Evolutionary conservation across 2,797 vertebrate species (phyloP).

Genomic region (Liasis olivaceus): DNA sequence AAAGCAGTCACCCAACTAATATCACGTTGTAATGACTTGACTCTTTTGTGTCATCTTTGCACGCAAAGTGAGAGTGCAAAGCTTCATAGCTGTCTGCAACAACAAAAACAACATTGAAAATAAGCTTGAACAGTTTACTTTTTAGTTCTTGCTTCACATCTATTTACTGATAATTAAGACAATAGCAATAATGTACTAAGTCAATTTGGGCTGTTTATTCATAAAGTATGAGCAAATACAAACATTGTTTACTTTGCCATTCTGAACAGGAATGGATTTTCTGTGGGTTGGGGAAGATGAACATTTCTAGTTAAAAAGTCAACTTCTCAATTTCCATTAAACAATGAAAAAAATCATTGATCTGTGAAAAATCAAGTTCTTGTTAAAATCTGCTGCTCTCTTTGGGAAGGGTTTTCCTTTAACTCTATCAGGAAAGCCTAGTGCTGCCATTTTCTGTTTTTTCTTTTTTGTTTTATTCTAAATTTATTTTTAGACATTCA

Average conservation of each 20-base stretch:
- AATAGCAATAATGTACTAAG: constrained; percentile 52
- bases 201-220: constrained; percentile 57
- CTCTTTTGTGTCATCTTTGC: neutral
- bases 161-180: constrained; percentile 62
- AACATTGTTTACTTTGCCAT: constrained; percentile 56
- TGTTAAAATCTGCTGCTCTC: constrained; percentile 39
- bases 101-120: constrained; percentile 25
- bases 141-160: constrained; percentile 52
- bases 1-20: neutral
- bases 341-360: constrained; percentile 55
- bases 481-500: constrained; percentile 60
- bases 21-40: neutral
- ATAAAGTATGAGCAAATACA: constrained; percentile 62
- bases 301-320: constrained; percentile 65
- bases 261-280: constrained; percentile 57
- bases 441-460: constrained; percentile 46
- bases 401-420: constrained; percentile 14
- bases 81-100: neutral
- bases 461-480: constrained; percentile 45
- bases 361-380: constrained; percentile 20
- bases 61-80: neutral
- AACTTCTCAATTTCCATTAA: constrained; percentile 58
- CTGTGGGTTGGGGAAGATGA: constrained; percentile 50
- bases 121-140: constrained; percentile 46
- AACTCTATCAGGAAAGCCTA: constrained; percentile 41